phyloP scores from a whole-genome alignment of 2,888 invertebrate genomes.

The Agrotis clavis region DNA sequence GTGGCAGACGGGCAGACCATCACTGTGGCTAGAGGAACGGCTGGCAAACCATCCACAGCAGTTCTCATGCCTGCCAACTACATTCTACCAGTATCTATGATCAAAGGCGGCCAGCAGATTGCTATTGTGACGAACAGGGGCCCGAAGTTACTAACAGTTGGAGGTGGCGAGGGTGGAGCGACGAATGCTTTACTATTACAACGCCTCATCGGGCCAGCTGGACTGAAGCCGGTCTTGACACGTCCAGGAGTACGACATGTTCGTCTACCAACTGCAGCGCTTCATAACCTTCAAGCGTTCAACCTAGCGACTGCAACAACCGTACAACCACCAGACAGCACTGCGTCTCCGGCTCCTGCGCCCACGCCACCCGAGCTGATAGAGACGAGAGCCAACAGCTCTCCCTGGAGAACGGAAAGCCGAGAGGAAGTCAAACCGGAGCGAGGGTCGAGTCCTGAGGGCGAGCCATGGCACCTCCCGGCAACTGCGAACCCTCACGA shows the following conservation, averaged over 20 bases:
- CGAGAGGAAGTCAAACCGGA: constrained; percentile 82
- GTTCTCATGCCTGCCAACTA: constrained; percentile 94
- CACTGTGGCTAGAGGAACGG: constrained; percentile 91
- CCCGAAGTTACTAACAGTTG: constrained; percentile 88
- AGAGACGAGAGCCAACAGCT: constrained; percentile 81
- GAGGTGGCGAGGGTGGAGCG: constrained; percentile 86
- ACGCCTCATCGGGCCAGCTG: constrained; percentile 92
- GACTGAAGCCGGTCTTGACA: constrained; percentile 89
- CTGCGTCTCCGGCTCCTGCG: constrained; percentile 78
- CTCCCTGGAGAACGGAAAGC: constrained; percentile 81
- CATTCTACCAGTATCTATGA: constrained; percentile 93
- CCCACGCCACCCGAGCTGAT: constrained; percentile 84
- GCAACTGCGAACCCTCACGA: constrained; percentile 81
- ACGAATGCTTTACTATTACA: constrained; percentile 93
- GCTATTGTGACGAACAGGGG: constrained; percentile 94
- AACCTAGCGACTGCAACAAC: constrained; percentile 80
- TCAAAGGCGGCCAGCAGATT: constrained; percentile 94
- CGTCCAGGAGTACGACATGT: constrained; percentile 91
- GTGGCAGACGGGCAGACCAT: constrained; percentile 93
- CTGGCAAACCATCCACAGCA: constrained; percentile 92
- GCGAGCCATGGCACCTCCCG: constrained; percentile 85
- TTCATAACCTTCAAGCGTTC: constrained; percentile 86
- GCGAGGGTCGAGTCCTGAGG: constrained; percentile 82
- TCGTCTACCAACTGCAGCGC: constrained; percentile 84
- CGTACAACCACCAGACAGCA: constrained; percentile 81